These are phyloP conservation scores for Trematomus bernacchii DNA, from an alignment of 2,797 vertebrate species.

Conservation along the genomic window DNA sequence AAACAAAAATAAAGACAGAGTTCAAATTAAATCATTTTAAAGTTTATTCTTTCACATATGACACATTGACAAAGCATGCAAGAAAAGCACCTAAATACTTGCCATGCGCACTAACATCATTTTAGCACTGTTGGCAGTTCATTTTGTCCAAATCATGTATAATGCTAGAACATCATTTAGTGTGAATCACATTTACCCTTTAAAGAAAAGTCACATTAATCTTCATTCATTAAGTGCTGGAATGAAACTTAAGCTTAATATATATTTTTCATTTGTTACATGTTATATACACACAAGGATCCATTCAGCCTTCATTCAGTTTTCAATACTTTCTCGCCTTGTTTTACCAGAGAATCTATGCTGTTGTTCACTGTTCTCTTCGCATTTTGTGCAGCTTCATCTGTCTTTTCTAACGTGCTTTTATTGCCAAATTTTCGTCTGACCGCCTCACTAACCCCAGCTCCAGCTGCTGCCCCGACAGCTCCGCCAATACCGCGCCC, in stretches of 20 bases:
- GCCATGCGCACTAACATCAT: not conserved
- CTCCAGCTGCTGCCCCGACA: conserved; percentile 78
- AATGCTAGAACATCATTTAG: not conserved
- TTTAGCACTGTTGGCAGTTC: not conserved
- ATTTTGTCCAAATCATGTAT: not conserved
- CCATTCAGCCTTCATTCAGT: conserved; percentile 65
- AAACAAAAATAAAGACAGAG: too few species aligned
- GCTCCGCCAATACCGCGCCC: conserved; percentile 80
- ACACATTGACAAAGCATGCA: not conserved
- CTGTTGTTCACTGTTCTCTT: conserved; percentile 25
- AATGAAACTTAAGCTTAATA: not conserved
- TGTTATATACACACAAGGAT: not conserved
- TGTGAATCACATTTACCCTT: not conserved
- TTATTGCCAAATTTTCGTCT: conserved; percentile 71
- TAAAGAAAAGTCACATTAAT: not conserved
- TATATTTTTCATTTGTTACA: conserved; percentile 1
- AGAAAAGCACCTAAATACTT: not conserved
- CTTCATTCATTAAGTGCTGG: not conserved
- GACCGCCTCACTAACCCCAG: conserved; percentile 73
- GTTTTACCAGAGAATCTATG: conserved; percentile 31
- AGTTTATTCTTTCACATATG: not conserved
- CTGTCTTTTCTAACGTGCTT: conserved; percentile 14
- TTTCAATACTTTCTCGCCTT: conserved; percentile 74
- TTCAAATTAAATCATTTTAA: not conserved
- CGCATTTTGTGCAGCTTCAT: conserved; percentile 12